Evolutionary conservation across 1,140 invertebrate genomes (phyloP), one percentile per base, ranked within the genome.

Genomic region (Drosophila lini): DNA sequence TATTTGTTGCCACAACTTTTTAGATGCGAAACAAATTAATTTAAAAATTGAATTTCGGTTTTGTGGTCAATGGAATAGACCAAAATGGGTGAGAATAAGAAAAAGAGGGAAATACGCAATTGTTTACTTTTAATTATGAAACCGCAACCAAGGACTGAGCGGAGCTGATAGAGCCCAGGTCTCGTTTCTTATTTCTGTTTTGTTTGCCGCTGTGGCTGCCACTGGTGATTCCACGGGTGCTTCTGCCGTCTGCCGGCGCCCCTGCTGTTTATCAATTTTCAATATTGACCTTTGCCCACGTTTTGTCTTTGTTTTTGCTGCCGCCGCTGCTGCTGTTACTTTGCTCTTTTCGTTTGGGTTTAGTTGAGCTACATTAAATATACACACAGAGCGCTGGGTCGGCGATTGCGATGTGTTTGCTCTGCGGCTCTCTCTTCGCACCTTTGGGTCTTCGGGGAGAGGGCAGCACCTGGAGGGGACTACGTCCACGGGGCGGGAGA

Each of bases 91-190:
- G 31, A 56, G 67, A 69, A 68, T 22, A n/a, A 38, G 4, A 52
- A 34, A 45, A 36, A 15, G 65, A 53, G 47, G 58, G 59, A 48
- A 53, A 44, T 32, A 76, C 42, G 36, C 50, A 63, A 78, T 71
- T 86, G 82, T 88, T 88, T 88, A 74, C 74, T 84, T 88, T 88
- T 88, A 89, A 88, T 88, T 88, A 88, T 89, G 71, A 81, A 78
- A 88, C 77, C 84, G 48, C 80, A 68, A 63, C 42, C 47, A 58
- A 76, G 73, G 73, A 76, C 73, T 45, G 73, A 44, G 16, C 22
- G 60, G 40, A 48, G 65, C 74, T 81, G 82, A 86, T 82, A 74
- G 69, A 73, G 74, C 52, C 48, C 41, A 69, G 61, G 70, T 75
- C 80, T 56, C 68, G 67, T 69, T 84, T 56, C 68, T 53, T 63